Evolutionary conservation across 2,888 invertebrate species (phyloP).

Genomic region (Drosophila mettleri): DNA sequence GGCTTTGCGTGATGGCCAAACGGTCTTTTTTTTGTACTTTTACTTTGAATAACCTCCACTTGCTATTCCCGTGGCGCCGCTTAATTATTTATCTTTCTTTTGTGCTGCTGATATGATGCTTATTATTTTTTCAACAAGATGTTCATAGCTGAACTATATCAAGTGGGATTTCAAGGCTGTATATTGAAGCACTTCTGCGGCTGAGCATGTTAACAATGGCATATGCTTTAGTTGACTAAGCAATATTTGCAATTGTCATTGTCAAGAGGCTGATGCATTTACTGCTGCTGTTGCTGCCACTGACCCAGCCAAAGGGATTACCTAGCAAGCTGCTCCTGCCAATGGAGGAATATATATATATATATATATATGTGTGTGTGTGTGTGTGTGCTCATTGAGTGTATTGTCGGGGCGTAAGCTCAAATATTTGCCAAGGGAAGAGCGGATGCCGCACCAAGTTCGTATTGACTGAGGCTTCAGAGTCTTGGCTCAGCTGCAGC

Average conservation of each 20-base stretch:
- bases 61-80: neutral
- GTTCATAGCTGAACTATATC: neutral
- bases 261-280: slow-evolving; percentile 11
- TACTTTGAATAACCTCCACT: neutral
- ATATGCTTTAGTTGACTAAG: slow-evolving; percentile 10
- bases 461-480: slow-evolving; percentile 28
- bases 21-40: neutral
- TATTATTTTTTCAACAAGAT: neutral
- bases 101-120: neutral
- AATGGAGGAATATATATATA: neutral
- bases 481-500: neutral
- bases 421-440: slow-evolving; percentile 41
- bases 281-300: neutral
- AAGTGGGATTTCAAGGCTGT: slow-evolving; percentile 3
- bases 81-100: neutral
- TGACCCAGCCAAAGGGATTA: slow-evolving; percentile 2
- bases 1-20: neutral
- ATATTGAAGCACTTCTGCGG: neutral
- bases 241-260: slow-evolving; percentile 32
- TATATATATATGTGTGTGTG: neutral
- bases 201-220: slow-evolving; percentile 17
- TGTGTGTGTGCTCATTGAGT: slow-evolving; percentile 1
- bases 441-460: slow-evolving; percentile 15
- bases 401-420: slow-evolving; percentile 29
- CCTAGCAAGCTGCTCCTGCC: slow-evolving; percentile 7